Base-by-base conservation (phyloP, 2,797 vertebrate genomes). In the Cossypha heuglini region DNA sequence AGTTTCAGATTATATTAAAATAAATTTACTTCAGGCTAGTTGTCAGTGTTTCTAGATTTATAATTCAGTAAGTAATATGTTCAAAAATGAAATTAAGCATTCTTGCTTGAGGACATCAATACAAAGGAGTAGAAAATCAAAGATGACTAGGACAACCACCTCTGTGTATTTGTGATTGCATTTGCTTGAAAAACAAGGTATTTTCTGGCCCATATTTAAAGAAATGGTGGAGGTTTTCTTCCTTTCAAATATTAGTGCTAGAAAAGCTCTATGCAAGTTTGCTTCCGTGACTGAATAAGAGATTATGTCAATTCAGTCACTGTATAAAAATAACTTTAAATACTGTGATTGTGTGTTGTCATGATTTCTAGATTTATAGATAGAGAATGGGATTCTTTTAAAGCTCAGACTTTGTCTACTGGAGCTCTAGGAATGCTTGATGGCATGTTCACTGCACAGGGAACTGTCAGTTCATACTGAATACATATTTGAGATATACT, bases 1-100 rank as follows among this genome's bases (percentile, higher is more conserved):
- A 92, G 7, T 75, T 95, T 86, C 33, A 93, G 51, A 61, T 82
- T 80, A 49, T 81, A 83, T 90, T 83, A 88, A 74, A 92, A 78
- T 66, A 75, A 37, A 77, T 76, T 92, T 62, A 77, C 73, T 91
- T 86, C 46, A 66, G 72, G 64, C 55, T 67, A 88, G 4, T 71
- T 88, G 52, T 91, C 59, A 81, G 7, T 45, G 31, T 52, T 93
- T 90, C 72, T 42, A 66, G 81, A 88, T 79, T 84, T 86, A 94
- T 88, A 89, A 85, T 86, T 93, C 74, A 82, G 26, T 52, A 68
- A 33, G 33, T 77, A 86, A 89, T 67, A 66, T 31, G 48, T 51
- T 88, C 15, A 75, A 68, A 93, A 88, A 71, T 76, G 18, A 67
- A 86, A 92, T 71, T 64, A 78, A 71, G 38, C 75, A 81, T 71